A percentile compares a stretch with the other conserved stretches of the same genome.
Evolutionary conservation across 2,888 invertebrate species (phyloP).

Genomic region (Gandaritis pyraliata): DNA sequence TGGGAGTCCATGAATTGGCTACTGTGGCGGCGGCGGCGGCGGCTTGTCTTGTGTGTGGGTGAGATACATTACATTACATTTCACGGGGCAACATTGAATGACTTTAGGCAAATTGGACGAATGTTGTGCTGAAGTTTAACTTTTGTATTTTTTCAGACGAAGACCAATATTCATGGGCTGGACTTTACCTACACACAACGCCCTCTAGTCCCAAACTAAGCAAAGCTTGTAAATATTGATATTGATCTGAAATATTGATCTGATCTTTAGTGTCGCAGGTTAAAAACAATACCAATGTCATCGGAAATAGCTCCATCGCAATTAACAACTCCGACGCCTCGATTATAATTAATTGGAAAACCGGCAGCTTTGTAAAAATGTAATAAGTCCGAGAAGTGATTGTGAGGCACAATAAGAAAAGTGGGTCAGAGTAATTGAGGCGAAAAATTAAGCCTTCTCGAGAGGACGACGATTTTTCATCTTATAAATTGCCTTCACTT

Average conservation of each 20-base stretch:
- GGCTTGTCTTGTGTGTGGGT: no score
- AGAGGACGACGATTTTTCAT: constrained; percentile 40
- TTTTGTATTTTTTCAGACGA: no score
- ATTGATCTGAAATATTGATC: no score
- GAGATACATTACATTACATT: constrained; percentile 4
- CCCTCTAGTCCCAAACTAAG: no score
- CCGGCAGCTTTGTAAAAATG: constrained; percentile 25
- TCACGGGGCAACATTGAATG: no score
- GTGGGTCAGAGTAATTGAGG: constrained; percentile 38
- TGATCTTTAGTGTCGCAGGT: no score
- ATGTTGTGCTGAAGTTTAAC: no score
- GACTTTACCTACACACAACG: no score
- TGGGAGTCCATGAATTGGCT: constrained; percentile 6
- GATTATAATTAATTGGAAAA: constrained; percentile 23
- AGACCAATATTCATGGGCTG: no score
- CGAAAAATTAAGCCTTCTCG: constrained; percentile 39
- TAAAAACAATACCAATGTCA: background rate
- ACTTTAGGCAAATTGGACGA: background rate
- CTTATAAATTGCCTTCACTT: constrained; percentile 32
- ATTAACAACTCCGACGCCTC: background rate
- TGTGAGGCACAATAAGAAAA: constrained; percentile 27
- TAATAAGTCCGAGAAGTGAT: constrained; percentile 23
- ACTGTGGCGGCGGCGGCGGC: constrained; percentile 5
- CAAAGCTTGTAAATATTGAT: no score
- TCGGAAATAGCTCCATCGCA: background rate